Evolutionary conservation across 2,113 vertebrate species (phyloP).

Genomic region (Jaculus jaculus): DNA sequence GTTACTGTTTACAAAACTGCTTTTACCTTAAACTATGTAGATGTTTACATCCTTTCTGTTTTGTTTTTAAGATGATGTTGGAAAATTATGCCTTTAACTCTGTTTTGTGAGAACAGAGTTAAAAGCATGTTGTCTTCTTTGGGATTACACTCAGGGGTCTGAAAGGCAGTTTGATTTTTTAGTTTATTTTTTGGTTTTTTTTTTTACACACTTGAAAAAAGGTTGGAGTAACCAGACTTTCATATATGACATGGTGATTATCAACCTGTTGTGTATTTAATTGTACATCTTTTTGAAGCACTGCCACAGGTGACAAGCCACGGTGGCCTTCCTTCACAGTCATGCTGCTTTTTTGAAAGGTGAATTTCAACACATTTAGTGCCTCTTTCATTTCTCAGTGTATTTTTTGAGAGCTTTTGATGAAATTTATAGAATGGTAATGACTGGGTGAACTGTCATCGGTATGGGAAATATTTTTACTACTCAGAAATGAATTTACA

Average conservation of each 20-base stretch:
- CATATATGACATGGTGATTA: slow-evolving; percentile 82
- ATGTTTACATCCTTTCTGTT: slow-evolving; percentile 90
- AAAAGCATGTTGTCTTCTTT: slow-evolving; percentile 85
- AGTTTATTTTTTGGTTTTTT: slow-evolving; percentile 41
- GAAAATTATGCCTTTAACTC: slow-evolving; percentile 85
- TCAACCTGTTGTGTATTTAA: slow-evolving; percentile 87
- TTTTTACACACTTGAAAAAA: slow-evolving; percentile 89
- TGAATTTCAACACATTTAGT: slow-evolving; percentile 88
- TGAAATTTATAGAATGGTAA: slow-evolving; percentile 67
- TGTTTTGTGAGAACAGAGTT: slow-evolving; percentile 82
- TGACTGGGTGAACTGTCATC: slow-evolving; percentile 77
- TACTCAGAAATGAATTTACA: slow-evolving; percentile 56
- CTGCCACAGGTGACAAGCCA: slow-evolving; percentile 88
- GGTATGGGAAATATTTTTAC: slow-evolving; percentile 12
- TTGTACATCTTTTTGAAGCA: slow-evolving; percentile 86
- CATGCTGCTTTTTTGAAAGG: slow-evolving; percentile 90
- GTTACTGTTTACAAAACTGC: slow-evolving; percentile 92
- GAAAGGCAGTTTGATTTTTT: slow-evolving; percentile 86
- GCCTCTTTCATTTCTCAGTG: slow-evolving; percentile 88
- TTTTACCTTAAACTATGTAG: slow-evolving; percentile 91
- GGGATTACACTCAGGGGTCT: slow-evolving; percentile 92
- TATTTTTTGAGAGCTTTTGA: slow-evolving; percentile 81
- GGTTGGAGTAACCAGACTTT: slow-evolving; percentile 87
- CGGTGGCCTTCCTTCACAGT: slow-evolving; percentile 88
- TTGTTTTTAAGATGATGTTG: slow-evolving; percentile 81